Evolutionary conservation across 2,113 vertebrate genomes (phyloP).

Genomic region (Archocentrus centrarchus): DNA sequence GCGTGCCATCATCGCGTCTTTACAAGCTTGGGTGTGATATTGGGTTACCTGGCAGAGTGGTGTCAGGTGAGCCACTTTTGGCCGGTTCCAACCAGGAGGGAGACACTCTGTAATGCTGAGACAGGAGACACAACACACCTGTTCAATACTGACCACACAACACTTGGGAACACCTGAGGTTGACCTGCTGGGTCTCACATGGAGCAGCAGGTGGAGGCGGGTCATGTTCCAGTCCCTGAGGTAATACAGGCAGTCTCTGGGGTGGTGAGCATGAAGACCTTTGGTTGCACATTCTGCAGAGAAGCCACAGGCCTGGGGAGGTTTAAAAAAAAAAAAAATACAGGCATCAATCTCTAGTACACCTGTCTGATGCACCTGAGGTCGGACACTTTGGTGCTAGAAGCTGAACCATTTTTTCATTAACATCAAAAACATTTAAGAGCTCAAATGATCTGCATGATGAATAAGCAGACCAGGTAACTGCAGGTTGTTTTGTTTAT

Average conservation of each 20-base stretch:
- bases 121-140: not conserved
- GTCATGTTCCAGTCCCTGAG: conserved; percentile 82
- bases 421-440: not conserved
- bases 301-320: conserved; percentile 76
- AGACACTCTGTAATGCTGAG: conserved; percentile 72
- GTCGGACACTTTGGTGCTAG: too few relatives aligned
- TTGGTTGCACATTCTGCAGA: conserved; percentile 70
- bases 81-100: conserved; percentile 54
- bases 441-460: not conserved
- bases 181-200: conserved; percentile 54
- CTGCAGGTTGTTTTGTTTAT: not conserved
- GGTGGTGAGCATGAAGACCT: conserved; percentile 84
- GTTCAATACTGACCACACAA: not conserved
- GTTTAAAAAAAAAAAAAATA: not conserved
- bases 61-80: not conserved
- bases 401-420: not conserved
- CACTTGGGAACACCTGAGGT: not conserved
- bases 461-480: not conserved
- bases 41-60: conserved; percentile 20
- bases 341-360: not conserved
- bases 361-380: not conserved
- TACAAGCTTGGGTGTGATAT: too few relatives aligned
- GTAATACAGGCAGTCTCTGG: conserved; percentile 83
- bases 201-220: conserved; percentile 75
- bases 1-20: too few relatives aligned